Percentiles rank a stretch among this genome's conserved stretches.
phyloP scores from a whole-genome alignment of 2,888 invertebrate genomes.

The Luperina nickerlii region DNA sequence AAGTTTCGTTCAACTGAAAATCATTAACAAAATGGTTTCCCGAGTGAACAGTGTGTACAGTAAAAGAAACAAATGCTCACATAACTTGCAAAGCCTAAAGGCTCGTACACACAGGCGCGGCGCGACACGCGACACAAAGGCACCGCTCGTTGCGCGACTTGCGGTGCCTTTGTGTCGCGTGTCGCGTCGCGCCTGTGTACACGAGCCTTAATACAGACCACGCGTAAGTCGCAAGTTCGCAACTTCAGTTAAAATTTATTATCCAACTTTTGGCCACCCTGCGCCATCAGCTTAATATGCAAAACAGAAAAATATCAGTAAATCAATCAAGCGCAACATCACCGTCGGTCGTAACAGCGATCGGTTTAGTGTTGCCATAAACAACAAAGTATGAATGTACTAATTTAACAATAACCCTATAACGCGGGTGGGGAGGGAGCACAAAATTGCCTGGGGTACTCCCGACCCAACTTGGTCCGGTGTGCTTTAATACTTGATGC shows the following conservation, averaged over 20 bases:
- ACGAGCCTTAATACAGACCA: conserved; percentile 5
- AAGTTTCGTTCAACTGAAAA: not conserved
- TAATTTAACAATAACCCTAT: conserved; percentile 79
- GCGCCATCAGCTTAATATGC: conserved; percentile 56
- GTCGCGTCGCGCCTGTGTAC: no score
- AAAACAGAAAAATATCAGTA: conserved; percentile 60
- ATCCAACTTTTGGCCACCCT: conserved; percentile 42
- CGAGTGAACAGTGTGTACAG: not conserved
- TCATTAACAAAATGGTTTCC: conserved; percentile 1
- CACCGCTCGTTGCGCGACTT: no score
- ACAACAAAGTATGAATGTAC: conserved; percentile 81
- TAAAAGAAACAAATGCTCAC: conserved; percentile 23
- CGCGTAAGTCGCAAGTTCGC: conserved; percentile 12
- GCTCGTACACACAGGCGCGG: no score
- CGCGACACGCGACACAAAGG: no score
- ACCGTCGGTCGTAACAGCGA: conserved; percentile 70
- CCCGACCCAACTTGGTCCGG: conserved; percentile 64
- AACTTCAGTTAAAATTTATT: conserved; percentile 40
- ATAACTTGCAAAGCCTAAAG: conserved; percentile 21
- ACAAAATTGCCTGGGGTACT: conserved; percentile 48
- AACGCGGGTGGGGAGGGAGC: conserved; percentile 61
- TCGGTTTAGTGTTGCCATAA: conserved; percentile 74
- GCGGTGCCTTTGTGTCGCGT: no score
- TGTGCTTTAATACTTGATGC: conserved; percentile 71
- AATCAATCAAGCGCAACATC: conserved; percentile 71